Evolutionary conservation across 2,888 invertebrate species (phyloP), one percentile per base, ranked within the genome.

Genomic region (Griposia aprilina): DNA sequence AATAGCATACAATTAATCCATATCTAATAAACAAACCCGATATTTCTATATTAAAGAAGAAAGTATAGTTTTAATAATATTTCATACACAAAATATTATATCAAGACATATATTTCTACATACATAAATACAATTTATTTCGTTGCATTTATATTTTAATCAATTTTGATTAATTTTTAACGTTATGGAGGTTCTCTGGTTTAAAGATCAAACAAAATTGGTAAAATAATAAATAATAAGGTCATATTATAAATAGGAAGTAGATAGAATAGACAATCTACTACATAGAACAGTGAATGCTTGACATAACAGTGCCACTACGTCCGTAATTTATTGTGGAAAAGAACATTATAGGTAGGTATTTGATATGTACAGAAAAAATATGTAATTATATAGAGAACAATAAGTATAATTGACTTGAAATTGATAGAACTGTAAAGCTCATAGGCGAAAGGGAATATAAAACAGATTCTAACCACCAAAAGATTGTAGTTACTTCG

Each of bases 1-100:
- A 93, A 93, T 88, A 91, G 91, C 92, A 90, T 89, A 91, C 88
- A 90, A 83, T 88, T 85, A 89, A 89, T 90, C 77, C 87, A 84
- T 88, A 77, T 88, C 90, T 90, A 93, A 90, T 89, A 91, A 91
- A 92, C 91, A 92, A 92, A 93, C 89, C 89, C 88, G 90, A 89
- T 85, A 90, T 87, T 81, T 90, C 90, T 93, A 93, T 89, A 77
- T 81, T 90, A 90, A 88, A 87, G 73, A 88, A 86, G 78, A 89
- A 89, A 88, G 77, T 82, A 75, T 82, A 82, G 48, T 77, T 87
- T 79, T 83, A 84, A 84, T 83, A 83, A 84, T 87, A 87, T 84
- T 67, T 71, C 71, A 88, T 87, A 87, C 87, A 84, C 74, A 76
- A 84, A 86, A 76, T 88, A 86, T 76, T 75, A 80, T 82, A 86